phyloP scores from a whole-genome alignment of 2,113 vertebrate species.

The Thoracochromis brauschi region DNA sequence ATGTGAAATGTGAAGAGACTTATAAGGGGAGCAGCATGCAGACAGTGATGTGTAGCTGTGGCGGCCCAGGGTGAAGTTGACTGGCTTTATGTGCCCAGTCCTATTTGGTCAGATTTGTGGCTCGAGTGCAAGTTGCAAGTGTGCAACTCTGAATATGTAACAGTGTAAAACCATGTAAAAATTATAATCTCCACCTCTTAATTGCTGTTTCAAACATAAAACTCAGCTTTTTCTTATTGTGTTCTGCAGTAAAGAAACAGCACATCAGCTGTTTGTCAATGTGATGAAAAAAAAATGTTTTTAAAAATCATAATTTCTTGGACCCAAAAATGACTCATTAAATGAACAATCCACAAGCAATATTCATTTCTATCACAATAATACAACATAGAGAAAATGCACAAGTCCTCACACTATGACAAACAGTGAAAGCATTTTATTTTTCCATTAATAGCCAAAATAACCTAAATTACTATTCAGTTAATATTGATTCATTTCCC shows the following conservation, averaged over 20 bases:
- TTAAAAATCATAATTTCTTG: background rate
- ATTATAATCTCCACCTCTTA: background rate
- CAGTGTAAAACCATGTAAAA: background rate
- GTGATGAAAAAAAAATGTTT: background rate
- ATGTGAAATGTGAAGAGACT: background rate
- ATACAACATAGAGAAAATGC: background rate
- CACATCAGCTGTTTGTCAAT: background rate
- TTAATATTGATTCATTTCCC: background rate
- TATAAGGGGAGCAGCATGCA: background rate
- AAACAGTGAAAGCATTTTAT: background rate
- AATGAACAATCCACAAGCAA: background rate
- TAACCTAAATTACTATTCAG: background rate
- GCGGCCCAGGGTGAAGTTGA: background rate
- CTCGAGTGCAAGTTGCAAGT: background rate
- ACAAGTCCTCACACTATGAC: background rate
- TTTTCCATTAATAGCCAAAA: background rate
- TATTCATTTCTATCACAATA: background rate
- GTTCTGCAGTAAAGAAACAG: background rate
- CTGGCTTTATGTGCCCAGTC: slow-evolving; percentile 6
- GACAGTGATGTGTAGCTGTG: background rate
- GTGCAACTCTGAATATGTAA: background rate
- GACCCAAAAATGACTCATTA: background rate
- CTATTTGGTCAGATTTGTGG: background rate
- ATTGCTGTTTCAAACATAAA: background rate
- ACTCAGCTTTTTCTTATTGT: background rate